Evolutionary conservation across 2,797 vertebrate genomes (phyloP).

Genomic region (Onychomys arenicola): DNA sequence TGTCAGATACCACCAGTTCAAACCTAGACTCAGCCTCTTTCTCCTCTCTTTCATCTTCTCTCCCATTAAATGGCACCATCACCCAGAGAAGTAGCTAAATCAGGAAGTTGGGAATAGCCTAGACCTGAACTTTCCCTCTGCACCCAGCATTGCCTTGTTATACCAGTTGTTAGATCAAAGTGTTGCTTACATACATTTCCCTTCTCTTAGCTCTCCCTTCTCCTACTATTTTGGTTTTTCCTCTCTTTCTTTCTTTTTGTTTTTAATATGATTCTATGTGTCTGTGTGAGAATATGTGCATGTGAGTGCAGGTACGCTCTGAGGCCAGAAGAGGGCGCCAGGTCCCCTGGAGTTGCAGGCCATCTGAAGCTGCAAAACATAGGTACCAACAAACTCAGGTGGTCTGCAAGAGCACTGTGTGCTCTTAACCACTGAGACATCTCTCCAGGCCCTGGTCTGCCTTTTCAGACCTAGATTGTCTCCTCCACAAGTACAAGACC

Average conservation of each 20-base stretch:
- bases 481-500: not conserved
- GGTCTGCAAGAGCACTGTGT: not conserved
- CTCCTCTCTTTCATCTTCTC: not conserved
- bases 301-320: not conserved
- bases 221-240: not conserved
- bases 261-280: not conserved
- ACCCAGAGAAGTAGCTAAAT: not conserved
- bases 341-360: not conserved
- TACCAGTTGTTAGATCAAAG: not conserved
- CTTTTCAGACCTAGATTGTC: not conserved
- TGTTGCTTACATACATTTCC: not conserved
- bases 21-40: not conserved
- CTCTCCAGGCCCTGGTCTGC: not conserved
- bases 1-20: not conserved
- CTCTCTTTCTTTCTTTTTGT: not conserved
- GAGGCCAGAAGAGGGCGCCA: not conserved
- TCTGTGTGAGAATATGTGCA: not conserved
- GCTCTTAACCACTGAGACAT: not conserved
- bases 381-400: not conserved
- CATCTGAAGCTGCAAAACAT: not conserved
- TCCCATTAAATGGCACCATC: not conserved
- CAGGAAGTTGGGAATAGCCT: too few relatives aligned
- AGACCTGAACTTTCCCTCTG: not conserved
- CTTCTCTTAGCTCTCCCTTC: not conserved
- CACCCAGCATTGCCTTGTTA: not conserved